Conservation (phyloP, 2,888 invertebrate species). For the Drosophila lutescens region DNA sequence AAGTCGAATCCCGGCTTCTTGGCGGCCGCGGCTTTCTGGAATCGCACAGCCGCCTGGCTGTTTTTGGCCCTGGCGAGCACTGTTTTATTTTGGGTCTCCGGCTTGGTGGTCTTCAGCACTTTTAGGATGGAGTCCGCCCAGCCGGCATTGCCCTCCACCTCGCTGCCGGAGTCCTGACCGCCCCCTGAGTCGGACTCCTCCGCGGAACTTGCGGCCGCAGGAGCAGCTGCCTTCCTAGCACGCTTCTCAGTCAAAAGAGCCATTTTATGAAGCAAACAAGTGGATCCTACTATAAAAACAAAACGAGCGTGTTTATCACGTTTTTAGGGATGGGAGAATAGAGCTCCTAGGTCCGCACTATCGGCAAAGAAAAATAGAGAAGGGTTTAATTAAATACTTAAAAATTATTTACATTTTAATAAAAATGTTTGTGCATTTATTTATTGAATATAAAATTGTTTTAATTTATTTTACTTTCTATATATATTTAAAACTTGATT, state of each 20-base stretch:
- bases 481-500: no score
- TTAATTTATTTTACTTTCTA: no score
- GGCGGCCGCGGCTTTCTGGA: conserved; percentile 81
- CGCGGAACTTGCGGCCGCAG: conserved; percentile 35
- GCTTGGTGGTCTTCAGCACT: conserved; percentile 90
- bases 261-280: conserved; percentile 31
- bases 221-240: conserved; percentile 2
- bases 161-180: conserved; percentile 32
- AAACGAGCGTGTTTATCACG: conserved; percentile 45
- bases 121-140: conserved; percentile 94
- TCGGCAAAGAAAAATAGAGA: neutral
- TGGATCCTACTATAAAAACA: conserved; percentile 32
- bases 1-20: conserved; percentile 86
- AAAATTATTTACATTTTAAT: neutral
- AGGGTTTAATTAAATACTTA: neutral
- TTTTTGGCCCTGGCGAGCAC: conserved; percentile 93
- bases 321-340: conserved; percentile 28
- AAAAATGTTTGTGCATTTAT: no score
- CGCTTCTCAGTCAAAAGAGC: conserved; percentile 50
- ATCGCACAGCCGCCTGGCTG: conserved; percentile 85
- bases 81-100: conserved; percentile 89
- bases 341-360: neutral
- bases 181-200: conserved; percentile 44
- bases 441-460: no score
- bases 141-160: conserved; percentile 86